These are phyloP conservation scores for Zaprionus nigranus DNA, from an alignment of 1,140 invertebrate species.

Conservation along the genomic window DNA sequence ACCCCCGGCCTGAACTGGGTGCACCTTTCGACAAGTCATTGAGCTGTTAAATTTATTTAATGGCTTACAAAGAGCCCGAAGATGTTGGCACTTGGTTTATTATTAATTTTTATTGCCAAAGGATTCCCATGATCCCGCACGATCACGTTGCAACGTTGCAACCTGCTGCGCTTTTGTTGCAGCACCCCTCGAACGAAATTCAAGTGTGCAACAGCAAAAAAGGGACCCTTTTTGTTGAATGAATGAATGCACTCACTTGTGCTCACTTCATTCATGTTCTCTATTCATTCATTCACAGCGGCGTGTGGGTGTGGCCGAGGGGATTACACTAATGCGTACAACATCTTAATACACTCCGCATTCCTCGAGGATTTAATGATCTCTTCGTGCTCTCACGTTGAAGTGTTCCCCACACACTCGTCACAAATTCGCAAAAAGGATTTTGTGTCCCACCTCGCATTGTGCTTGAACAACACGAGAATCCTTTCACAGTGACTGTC, in stretches of 20 bases:
- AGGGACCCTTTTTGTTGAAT: slow-evolving; percentile 38
- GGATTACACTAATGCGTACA: slow-evolving; percentile 77
- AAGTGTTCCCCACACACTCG: slow-evolving; percentile 58
- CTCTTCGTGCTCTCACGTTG: slow-evolving; percentile 58
- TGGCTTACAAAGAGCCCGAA: slow-evolving; percentile 58
- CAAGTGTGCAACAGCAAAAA: slow-evolving; percentile 23
- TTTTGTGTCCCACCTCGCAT: slow-evolving; percentile 33
- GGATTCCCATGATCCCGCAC: slow-evolving; percentile 68
- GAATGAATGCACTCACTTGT: slow-evolving; percentile 51
- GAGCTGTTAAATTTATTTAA: slow-evolving; percentile 82
- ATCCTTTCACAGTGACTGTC: slow-evolving; percentile 59
- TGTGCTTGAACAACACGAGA: slow-evolving; percentile 33
- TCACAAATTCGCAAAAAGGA: slow-evolving; percentile 73
- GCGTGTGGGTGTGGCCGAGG: slow-evolving; percentile 71
- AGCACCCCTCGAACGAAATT: slow-evolving; percentile 30
- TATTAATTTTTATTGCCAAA: slow-evolving; percentile 76
- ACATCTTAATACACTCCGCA: slow-evolving; percentile 67
- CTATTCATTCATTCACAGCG: slow-evolving; percentile 33
- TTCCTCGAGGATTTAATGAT: slow-evolving; percentile 76
- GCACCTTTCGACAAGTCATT: slow-evolving; percentile 81
- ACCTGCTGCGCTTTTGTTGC: slow-evolving; percentile 72
- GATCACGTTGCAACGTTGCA: slow-evolving; percentile 36
- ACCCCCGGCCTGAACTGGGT: slow-evolving; percentile 1
- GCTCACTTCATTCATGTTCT: slow-evolving; percentile 67
- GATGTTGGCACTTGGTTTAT: slow-evolving; percentile 74